Percentiles rank a stretch among this genome's conserved stretches.
These are phyloP conservation scores for Marronus borbonicus DNA, from an alignment of 2,888 invertebrate species.

Conservation along the genomic window DNA sequence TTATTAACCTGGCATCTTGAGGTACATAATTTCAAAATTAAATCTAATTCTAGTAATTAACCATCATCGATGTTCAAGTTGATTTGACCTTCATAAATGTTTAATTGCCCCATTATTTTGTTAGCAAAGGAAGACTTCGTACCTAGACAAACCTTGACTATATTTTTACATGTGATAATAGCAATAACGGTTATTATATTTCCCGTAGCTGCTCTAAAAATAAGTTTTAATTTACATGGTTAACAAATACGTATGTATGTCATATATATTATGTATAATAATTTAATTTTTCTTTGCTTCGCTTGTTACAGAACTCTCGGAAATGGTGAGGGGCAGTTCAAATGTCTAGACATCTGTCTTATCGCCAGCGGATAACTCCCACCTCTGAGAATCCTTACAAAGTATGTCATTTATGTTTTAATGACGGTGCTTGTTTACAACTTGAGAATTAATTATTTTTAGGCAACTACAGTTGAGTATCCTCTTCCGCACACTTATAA, in stretches of 20 bases:
- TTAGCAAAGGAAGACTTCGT: not conserved
- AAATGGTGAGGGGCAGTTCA: conserved; percentile 64
- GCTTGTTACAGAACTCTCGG: conserved; percentile 57
- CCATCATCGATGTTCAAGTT: too few species aligned
- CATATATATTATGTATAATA: not conserved
- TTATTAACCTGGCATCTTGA: too few species aligned
- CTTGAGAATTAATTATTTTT: not conserved
- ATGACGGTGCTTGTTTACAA: not conserved
- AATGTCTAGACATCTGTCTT: conserved; percentile 66
- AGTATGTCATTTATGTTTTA: conserved; percentile 56
- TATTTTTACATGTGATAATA: not conserved
- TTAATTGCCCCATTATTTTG: not conserved
- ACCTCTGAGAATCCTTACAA: conserved; percentile 63
- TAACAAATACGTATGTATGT: not conserved
- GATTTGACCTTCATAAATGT: too few species aligned
- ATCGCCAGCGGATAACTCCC: conserved; percentile 60
- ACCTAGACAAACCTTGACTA: not conserved
- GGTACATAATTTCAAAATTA: too few species aligned
- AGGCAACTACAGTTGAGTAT: conserved; percentile 54
- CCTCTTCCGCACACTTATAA: conserved; percentile 56
- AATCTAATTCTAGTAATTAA: too few species aligned
- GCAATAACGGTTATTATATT: not conserved
- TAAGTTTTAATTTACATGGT: not conserved
- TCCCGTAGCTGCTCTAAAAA: not conserved
- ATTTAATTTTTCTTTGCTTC: conserved; percentile 14